Evolutionary conservation across 1,140 invertebrate species (phyloP).

Genomic region (Aphelinus certus): DNA sequence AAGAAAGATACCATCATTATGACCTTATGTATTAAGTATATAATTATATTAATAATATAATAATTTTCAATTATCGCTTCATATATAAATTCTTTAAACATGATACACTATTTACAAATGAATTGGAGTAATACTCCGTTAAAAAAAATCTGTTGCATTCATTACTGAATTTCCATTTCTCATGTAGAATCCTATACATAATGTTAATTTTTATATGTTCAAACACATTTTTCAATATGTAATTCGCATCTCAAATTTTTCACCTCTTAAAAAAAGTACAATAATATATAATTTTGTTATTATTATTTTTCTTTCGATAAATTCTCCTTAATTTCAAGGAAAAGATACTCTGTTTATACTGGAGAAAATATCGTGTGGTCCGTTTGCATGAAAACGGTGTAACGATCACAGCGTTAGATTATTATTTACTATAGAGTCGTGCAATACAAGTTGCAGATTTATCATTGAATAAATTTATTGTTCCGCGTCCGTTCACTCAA

Average conservation of each 20-base stretch:
- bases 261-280: constrained; percentile 32
- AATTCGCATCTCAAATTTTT: constrained; percentile 31
- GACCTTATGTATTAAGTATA: constrained; percentile 55
- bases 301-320: constrained; percentile 29
- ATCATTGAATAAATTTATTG: constrained; percentile 50
- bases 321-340: constrained; percentile 31
- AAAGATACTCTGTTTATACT: constrained; percentile 31
- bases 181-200: constrained; percentile 25
- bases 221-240: constrained; percentile 23
- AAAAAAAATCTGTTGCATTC: constrained; percentile 42
- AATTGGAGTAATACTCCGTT: constrained; percentile 47
- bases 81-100: constrained; percentile 55
- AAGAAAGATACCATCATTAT: constrained; percentile 51
- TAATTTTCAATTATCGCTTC: constrained; percentile 48
- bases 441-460: constrained; percentile 43
- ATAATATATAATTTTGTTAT: constrained; percentile 38
- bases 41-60: constrained; percentile 57
- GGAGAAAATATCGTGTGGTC: constrained; percentile 40
- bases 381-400: constrained; percentile 48
- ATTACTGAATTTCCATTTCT: constrained; percentile 26
- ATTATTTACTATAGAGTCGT: constrained; percentile 48
- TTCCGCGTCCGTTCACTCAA: constrained; percentile 56
- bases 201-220: constrained; percentile 20
- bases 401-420: constrained; percentile 58
- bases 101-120: constrained; percentile 63